Conservation (phyloP, 2,888 invertebrate species). For the Suillia variegata region DNA sequence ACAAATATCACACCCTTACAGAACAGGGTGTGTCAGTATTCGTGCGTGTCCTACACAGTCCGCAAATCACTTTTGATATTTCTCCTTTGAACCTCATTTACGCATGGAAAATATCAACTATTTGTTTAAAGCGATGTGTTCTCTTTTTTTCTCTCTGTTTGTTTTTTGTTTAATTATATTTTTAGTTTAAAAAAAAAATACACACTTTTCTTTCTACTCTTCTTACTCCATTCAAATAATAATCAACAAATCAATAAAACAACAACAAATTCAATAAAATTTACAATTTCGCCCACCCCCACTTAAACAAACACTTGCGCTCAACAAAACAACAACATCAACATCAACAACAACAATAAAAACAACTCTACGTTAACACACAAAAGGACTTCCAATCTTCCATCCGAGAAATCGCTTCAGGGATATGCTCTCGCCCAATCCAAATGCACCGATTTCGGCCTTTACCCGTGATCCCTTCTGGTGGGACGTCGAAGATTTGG, state of each 20-base stretch:
- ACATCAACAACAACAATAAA: slow-evolving; percentile 16
- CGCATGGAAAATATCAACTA: slow-evolving; percentile 54
- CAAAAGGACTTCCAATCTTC: slow-evolving; percentile 73
- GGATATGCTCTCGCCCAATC: slow-evolving; percentile 81
- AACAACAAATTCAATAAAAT: slow-evolving; percentile 27
- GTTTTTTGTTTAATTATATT: slow-evolving; percentile 41
- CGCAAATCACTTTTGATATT: slow-evolving; percentile 36
- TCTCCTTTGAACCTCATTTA: slow-evolving; percentile 43
- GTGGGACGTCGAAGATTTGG: slow-evolving; percentile 82
- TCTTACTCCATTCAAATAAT: slow-evolving; percentile 35
- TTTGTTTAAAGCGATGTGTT: slow-evolving; percentile 48
- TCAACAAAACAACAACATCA: slow-evolving; percentile 22
- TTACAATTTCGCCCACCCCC: slow-evolving; percentile 10
- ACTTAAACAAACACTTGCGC: background rate
- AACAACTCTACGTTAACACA: background rate
- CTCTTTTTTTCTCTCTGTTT: slow-evolving; percentile 37
- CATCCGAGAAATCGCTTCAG: slow-evolving; percentile 66
- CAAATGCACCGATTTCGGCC: slow-evolving; percentile 77
- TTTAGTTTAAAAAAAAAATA: slow-evolving; percentile 49
- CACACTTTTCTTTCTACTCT: slow-evolving; percentile 49
- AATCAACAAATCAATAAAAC: slow-evolving; percentile 15
- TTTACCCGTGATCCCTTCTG: slow-evolving; percentile 89
- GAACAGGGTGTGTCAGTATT: background rate
- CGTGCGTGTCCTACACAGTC: background rate
- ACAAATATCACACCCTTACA: too few species aligned